Evolutionary conservation across 1,140 invertebrate genomes (phyloP).

Genomic region (Antheraea mylitta): DNA sequence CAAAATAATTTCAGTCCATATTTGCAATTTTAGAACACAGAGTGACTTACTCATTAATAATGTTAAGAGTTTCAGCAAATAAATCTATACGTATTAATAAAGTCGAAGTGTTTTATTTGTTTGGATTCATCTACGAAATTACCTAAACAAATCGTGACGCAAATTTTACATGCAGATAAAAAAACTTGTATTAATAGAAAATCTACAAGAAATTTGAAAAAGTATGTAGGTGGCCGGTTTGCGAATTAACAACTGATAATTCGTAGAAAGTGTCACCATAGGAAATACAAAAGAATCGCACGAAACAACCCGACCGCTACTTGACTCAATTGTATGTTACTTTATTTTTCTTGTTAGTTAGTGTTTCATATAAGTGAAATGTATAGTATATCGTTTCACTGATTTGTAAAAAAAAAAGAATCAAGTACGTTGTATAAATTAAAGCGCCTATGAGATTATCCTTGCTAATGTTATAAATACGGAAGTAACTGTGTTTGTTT

Average conservation of each 20-base stretch:
- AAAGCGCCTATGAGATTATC: no score
- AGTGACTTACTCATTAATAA: background rate
- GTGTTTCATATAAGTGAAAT: background rate
- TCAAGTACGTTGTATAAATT: no score
- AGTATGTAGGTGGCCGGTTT: no score
- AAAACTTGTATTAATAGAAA: no score
- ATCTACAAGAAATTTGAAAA: background rate
- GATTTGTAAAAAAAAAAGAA: no score
- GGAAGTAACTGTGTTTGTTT: no score
- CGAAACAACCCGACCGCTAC: background rate
- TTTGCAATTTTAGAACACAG: background rate
- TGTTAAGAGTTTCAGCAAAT: background rate
- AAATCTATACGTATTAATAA: no score
- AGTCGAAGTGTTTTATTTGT: no score
- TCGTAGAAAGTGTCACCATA: background rate
- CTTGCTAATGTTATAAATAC: no score
- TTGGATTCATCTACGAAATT: background rate
- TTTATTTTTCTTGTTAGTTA: background rate
- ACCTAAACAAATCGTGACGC: no score
- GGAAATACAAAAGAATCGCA: background rate
- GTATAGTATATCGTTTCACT: no score
- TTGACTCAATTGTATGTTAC: background rate
- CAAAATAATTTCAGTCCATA: background rate
- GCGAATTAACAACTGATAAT: slow-evolving; percentile 19
- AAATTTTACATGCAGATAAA: no score